phyloP scores from a whole-genome alignment of 2,797 vertebrate genomes.

The Malurus leucopterus region DNA sequence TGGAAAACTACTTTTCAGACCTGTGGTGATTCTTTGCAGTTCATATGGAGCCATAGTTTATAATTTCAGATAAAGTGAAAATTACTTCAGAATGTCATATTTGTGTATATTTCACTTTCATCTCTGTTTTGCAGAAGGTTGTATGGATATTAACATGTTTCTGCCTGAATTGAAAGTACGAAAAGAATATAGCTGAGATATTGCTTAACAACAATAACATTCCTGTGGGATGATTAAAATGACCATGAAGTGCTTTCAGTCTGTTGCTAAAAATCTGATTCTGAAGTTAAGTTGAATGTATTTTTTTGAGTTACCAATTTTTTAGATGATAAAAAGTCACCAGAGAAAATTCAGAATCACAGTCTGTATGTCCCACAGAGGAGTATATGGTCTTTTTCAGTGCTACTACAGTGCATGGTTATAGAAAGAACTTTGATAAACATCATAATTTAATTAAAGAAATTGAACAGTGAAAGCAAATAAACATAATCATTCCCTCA shows the following conservation, averaged over 20 bases:
- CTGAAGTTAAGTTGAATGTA: not conserved
- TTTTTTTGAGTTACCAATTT: not conserved
- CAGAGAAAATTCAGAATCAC: not conserved
- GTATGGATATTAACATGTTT: not conserved
- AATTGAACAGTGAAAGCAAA: not conserved
- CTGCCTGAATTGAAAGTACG: fast-evolving
- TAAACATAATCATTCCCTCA: not conserved
- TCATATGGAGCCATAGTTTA: not conserved
- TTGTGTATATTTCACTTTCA: not conserved
- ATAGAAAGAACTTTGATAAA: not conserved
- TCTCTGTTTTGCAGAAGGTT: not conserved
- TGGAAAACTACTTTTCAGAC: not conserved
- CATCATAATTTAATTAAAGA: not conserved
- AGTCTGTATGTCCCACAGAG: fast-evolving
- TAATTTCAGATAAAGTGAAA: not conserved
- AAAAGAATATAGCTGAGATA: not conserved
- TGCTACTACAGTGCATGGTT: not conserved
- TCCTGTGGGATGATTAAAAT: not conserved
- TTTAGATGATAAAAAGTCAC: not conserved
- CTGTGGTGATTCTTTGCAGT: not conserved
- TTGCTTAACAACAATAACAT: not conserved
- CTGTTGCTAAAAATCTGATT: not conserved
- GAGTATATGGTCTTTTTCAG: not conserved
- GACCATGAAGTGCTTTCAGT: not conserved
- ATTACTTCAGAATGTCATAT: not conserved